These are phyloP conservation scores for Patagioenas fasciata DNA, from an alignment of 2,113 vertebrate genomes.

Conservation along the genomic window DNA sequence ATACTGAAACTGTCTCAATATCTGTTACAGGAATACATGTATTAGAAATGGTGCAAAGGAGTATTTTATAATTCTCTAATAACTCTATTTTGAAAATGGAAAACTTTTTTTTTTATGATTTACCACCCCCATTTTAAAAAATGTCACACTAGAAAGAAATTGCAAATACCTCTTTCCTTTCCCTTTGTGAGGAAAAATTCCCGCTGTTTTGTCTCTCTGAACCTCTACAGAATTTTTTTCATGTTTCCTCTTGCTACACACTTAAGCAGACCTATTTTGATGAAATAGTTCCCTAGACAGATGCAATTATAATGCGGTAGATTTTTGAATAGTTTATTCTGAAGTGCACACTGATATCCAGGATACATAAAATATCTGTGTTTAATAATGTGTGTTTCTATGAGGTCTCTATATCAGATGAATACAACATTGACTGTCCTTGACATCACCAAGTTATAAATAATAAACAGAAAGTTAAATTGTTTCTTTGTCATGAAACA, in stretches of 20 bases:
- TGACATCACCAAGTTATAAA: conserved; percentile 65
- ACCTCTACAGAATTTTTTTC: conserved; percentile 15
- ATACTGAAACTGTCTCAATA: not conserved
- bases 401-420: conserved; percentile 39
- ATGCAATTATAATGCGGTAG: conserved; percentile 57
- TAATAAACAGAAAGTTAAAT: conserved; percentile 58
- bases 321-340: conserved; percentile 62
- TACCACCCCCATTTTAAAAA: not conserved
- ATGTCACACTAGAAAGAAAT: not conserved
- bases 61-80: conserved; percentile 39
- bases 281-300: conserved; percentile 70
- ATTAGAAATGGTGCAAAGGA: not conserved
- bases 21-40: not conserved
- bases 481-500: conserved; percentile 58
- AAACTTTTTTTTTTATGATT: not conserved
- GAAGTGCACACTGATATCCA: conserved; percentile 42
- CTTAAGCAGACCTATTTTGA: conserved; percentile 68
- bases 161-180: not conserved
- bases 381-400: conserved; percentile 60
- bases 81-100: not conserved
- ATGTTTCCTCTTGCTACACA: conserved; percentile 47
- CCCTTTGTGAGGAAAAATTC: conserved; percentile 13
- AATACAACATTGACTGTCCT: conserved; percentile 50
- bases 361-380: conserved; percentile 46
- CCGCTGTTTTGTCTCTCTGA: conserved; percentile 47